Evolutionary conservation across 2,797 vertebrate genomes (phyloP).

Genomic region (Dallia pectoralis): DNA sequence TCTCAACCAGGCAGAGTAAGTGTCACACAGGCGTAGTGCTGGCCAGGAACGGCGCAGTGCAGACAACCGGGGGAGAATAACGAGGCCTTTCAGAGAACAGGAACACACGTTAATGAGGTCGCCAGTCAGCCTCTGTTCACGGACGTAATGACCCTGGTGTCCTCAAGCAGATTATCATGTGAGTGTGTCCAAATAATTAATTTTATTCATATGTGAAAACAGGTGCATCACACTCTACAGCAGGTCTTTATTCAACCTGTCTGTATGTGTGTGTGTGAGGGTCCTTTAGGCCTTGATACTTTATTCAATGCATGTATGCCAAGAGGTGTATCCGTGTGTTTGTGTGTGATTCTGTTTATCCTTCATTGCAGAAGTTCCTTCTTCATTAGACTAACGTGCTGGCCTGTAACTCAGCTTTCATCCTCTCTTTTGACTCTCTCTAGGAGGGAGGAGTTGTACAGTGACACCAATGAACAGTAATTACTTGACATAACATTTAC

Average conservation of each 20-base stretch:
- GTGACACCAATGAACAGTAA: constrained; percentile 29
- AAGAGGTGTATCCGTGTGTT: too few relatives aligned
- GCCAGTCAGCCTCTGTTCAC: constrained; percentile 29
- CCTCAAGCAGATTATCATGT: constrained; percentile 39
- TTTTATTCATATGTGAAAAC: background rate
- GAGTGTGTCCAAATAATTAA: background rate
- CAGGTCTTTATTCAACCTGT: constrained; percentile 3
- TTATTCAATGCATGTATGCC: constrained; percentile 28
- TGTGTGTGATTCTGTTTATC: background rate
- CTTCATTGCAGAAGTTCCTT: background rate
- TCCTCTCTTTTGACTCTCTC: constrained; percentile 1
- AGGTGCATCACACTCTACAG: background rate
- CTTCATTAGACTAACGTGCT: constrained; percentile 12
- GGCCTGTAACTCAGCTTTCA: constrained; percentile 7
- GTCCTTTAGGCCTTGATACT: constrained; percentile 1
- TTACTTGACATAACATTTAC: constrained; percentile 42
- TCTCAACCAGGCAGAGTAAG: too few relatives aligned
- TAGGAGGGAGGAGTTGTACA: background rate
- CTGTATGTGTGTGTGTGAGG: constrained; percentile 11
- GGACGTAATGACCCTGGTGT: constrained; percentile 49
- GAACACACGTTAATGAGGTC: constrained; percentile 54
- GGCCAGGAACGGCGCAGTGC: too few relatives aligned
- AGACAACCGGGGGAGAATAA: constrained; percentile 41
- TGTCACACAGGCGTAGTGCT: too few relatives aligned
- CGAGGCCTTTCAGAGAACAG: constrained; percentile 47